Base-by-base conservation (phyloP, 2,797 vertebrate genomes). In the Onychomys leucogaster region DNA sequence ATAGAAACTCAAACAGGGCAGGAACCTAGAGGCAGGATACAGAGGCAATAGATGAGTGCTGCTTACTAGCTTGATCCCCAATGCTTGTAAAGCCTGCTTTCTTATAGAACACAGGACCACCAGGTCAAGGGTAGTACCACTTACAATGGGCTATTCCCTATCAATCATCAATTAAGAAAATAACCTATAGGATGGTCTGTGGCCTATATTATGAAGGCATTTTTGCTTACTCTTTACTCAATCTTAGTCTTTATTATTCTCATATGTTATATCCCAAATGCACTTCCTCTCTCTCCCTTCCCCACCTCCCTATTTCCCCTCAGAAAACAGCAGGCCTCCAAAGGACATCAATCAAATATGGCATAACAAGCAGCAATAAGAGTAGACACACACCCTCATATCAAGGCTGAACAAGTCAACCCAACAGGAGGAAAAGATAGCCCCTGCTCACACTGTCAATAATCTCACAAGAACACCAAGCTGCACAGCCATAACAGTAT, bases 81-180 rank as follows among this genome's bases (percentile, higher is more conserved):
- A 29, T 11, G 23, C 57, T 41, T 65, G 16, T 10, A 10, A 29
- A 21, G 2, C 27, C 8, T 43, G 4, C 16, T 19, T 83, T 83
- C 25, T 46, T 63, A 6, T 32, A 84, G 14, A 83, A 63, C 57
- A 41, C 6, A 43, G 14, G 41, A 65, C 5, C 17, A 84, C 0
- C 59, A 84, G 8, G 5, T 29, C 59, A 84, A 59, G 10, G 17
- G n/a, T 84, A 27, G 16, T 0, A 84, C 27, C 9, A 46, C 16
- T 2, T 4, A 63, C 6, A 65, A 4, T 6, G 41, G 82, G 1
- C 27, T 43, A 17, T 3, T 13, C 27, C 1, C 1, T 5, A 84
- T 32, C 27, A 34, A 46, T 65, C 29, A 46, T 61, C 32, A 32
- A 43, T 32, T 43, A 43, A 32, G 27, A 63, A 46, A 83, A 32